phyloP scores from a whole-genome alignment of 2,113 vertebrate species.

The Brienomyrus longianalis region DNA sequence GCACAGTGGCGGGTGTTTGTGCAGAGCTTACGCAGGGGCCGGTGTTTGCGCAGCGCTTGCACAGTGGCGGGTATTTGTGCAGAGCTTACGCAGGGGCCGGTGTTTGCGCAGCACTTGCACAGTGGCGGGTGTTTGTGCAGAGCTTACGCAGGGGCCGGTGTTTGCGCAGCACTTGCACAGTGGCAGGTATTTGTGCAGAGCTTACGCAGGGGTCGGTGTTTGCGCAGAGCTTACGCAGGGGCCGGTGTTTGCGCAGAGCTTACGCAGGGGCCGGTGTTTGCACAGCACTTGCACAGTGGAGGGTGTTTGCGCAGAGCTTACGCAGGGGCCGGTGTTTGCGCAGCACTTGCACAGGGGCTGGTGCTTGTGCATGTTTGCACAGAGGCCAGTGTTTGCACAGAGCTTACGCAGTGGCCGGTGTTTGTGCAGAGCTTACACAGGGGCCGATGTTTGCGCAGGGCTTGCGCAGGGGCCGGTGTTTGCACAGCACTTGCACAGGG shows the following conservation, averaged over 20 bases:
- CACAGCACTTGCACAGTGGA: too few species aligned
- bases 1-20: too few species aligned
- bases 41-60: conserved; percentile 30
- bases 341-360: neutral
- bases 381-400: too few species aligned
- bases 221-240: neutral
- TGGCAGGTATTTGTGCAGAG: conserved; percentile 16
- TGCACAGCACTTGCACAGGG: conserved; percentile 24
- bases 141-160: neutral
- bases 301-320: too few species aligned
- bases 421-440: conserved; percentile 28
- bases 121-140: too few species aligned
- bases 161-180: conserved; percentile 28
- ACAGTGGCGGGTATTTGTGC: conserved; percentile 18
- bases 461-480: conserved; percentile 7
- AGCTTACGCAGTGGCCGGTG: neutral
- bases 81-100: neutral
- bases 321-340: conserved; percentile 31
- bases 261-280: neutral
- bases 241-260: conserved; percentile 31
- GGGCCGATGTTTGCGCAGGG: neutral
- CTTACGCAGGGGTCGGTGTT: neutral
- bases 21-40: neutral
- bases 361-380: neutral
- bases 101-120: neutral